phyloP scores from a whole-genome alignment of 2,113 vertebrate species.

The Hypanus sabinus region DNA sequence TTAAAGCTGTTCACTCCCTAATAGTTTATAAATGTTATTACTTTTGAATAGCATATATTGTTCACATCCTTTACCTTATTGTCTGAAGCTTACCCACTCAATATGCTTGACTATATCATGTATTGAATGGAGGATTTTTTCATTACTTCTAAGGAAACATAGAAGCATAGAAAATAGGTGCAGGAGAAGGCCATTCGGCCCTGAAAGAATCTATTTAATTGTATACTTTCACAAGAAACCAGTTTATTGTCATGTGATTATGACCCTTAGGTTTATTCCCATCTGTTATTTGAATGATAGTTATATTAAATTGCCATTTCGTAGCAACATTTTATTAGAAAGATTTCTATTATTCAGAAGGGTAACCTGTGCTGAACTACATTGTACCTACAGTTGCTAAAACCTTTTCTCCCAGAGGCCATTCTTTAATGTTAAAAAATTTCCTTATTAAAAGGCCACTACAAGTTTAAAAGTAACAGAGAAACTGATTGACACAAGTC shows the following conservation, averaged over 20 bases:
- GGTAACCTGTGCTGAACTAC: background rate
- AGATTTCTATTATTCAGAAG: background rate
- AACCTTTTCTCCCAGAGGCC: background rate
- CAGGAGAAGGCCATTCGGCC: too few relatives aligned
- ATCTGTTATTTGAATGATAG: background rate
- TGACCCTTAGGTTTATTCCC: background rate
- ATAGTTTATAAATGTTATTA: too few relatives aligned
- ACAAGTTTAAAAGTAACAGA: background rate
- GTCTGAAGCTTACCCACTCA: background rate
- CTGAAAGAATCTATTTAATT: background rate
- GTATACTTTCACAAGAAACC: background rate
- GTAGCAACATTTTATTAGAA: background rate
- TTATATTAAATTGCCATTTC: background rate
- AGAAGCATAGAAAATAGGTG: too few relatives aligned
- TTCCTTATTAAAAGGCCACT: background rate
- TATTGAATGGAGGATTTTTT: background rate
- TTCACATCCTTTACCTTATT: background rate
- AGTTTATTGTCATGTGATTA: background rate
- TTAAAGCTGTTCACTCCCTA: background rate
- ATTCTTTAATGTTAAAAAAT: background rate
- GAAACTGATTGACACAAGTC: background rate
- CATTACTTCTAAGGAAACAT: conserved; percentile 6
- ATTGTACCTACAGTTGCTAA: background rate
- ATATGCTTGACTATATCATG: background rate
- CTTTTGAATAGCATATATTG: background rate